A percentile compares a stretch with the other conserved stretches of the same genome.
These are phyloP conservation scores for Lysandra bellargus DNA, from an alignment of 2,888 invertebrate genomes.

Conservation along the genomic window DNA sequence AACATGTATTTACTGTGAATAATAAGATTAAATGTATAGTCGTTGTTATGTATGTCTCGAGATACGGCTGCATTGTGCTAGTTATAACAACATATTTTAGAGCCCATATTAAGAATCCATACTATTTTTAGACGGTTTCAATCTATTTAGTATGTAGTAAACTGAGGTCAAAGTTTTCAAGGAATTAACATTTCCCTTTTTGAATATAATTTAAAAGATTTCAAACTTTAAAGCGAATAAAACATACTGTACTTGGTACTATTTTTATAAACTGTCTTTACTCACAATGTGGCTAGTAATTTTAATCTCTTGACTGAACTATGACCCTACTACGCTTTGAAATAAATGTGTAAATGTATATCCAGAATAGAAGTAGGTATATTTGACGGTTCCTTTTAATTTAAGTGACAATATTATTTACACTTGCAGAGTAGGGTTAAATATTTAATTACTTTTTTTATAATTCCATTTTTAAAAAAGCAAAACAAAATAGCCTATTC, in stretches of 20 bases:
- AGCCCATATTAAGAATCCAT: slow-evolving; percentile 1
- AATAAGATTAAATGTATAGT: slow-evolving; percentile 21
- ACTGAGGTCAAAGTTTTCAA: not conserved
- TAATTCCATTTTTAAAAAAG: not conserved
- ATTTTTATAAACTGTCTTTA: slow-evolving; percentile 9
- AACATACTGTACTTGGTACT: not conserved
- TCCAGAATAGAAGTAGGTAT: not conserved
- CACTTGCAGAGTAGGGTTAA: not conserved
- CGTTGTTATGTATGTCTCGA: slow-evolving; percentile 17
- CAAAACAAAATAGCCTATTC: not conserved
- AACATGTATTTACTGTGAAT: slow-evolving; percentile 25
- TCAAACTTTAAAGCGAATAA: not conserved
- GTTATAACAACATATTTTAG: not conserved
- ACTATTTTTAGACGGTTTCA: slow-evolving; percentile 14
- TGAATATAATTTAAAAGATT: not conserved
- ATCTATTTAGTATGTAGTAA: not conserved
- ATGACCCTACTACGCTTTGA: slow-evolving; percentile 20
- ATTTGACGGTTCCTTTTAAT: slow-evolving; percentile 1
- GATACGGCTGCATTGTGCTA: slow-evolving; percentile 9
- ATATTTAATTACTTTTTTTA: not conserved
- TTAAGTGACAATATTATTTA: not conserved
- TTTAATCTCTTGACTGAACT: slow-evolving; percentile 13
- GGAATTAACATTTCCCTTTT: not conserved
- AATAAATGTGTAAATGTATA: not conserved
- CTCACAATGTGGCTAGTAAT: slow-evolving; percentile 15